Base-by-base conservation (phyloP, 2,888 invertebrate species). In the Nymphalis urticae region DNA sequence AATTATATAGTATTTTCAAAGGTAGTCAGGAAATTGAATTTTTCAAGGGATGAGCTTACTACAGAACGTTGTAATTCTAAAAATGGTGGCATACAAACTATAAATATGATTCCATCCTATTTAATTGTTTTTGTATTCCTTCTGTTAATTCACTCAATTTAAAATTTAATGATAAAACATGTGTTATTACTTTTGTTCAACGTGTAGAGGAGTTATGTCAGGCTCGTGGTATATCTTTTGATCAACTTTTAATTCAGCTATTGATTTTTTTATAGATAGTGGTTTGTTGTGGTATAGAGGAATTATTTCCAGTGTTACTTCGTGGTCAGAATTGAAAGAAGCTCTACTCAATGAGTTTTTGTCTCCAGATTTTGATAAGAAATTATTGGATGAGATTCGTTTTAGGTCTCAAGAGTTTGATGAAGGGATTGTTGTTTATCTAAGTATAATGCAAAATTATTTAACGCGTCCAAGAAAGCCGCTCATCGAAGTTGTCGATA, bases 401-500 rank as follows among this genome's bases (percentile, higher is more conserved):
- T 24, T 2, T 13, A 54, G 54, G 19, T 10, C 21, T 54, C 54
- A 24, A 21, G 13, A 24, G 24, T 3, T 48, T 48, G 48, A 48
- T 48, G 48, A 48, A 2, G 19, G 16, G 6, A 24, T 1, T 19
- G 13, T 13, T 16, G n/a, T 21, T 54, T 54, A 54, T 13, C 27
- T 54, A 0, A 54, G 54, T 54, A 54, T 54, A 54, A 54, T 54
- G 54, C 54, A 54, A 3, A 53, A 53, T 17, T 53, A 53, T 53
- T 53, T 53, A 0, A 10, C 53, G 2, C 53, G 53, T 21, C 7
- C 24, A 0, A 21, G 13, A 16, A 21, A 54, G 24, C 24, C 54
- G 21, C 54, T 54, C 7, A 54, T 24, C n/a, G 54, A 54, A 3
- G 4, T 54, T 21, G 54, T 54, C 10, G 54, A 54, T 7, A 54